phyloP scores from a whole-genome alignment of 2,888 invertebrate genomes.

The Pilophorus perplexus region DNA sequence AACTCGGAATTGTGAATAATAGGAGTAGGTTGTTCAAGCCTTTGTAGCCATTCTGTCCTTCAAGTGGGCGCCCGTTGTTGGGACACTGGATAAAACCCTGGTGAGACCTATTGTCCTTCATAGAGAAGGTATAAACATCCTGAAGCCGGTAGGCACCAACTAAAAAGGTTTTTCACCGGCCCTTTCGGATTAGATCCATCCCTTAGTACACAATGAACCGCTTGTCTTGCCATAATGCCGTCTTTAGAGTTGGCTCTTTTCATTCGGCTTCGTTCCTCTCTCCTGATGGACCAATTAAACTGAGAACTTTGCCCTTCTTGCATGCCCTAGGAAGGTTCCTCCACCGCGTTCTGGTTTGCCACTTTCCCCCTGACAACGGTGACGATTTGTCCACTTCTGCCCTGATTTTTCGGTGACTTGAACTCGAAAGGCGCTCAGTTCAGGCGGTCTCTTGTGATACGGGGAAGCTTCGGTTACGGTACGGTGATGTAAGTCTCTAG shows the following conservation, averaged over 20 bases:
- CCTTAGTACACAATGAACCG: constrained; percentile 14
- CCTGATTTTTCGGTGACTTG: neutral
- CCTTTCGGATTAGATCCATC: constrained; percentile 16
- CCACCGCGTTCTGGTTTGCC: too few relatives aligned
- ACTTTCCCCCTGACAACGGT: too few relatives aligned
- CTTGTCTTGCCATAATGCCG: constrained; percentile 26
- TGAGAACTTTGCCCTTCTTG: constrained; percentile 1
- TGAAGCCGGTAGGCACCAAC: neutral
- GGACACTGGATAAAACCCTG: constrained; percentile 13
- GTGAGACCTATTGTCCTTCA: constrained; percentile 22
- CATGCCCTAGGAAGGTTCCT: too few relatives aligned
- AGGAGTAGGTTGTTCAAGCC: constrained; percentile 3
- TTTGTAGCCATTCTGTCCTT: constrained; percentile 21
- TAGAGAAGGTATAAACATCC: constrained; percentile 28
- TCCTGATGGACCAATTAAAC: constrained; percentile 25
- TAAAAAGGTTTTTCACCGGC: constrained; percentile 24
- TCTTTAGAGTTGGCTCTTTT: constrained; percentile 12
- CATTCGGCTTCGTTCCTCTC: neutral
- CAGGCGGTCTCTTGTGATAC: too few relatives aligned
- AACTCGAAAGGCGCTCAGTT: neutral
- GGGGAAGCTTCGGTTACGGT: too few relatives aligned
- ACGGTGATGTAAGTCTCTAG: too few relatives aligned
- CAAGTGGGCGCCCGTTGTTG: constrained; percentile 31
- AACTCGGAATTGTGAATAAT: constrained; percentile 11
- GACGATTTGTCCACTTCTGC: neutral